Evolutionary conservation across 64 coral and sea anemone species (phyloP).

Genomic region (Stichodactyla mertensii): DNA sequence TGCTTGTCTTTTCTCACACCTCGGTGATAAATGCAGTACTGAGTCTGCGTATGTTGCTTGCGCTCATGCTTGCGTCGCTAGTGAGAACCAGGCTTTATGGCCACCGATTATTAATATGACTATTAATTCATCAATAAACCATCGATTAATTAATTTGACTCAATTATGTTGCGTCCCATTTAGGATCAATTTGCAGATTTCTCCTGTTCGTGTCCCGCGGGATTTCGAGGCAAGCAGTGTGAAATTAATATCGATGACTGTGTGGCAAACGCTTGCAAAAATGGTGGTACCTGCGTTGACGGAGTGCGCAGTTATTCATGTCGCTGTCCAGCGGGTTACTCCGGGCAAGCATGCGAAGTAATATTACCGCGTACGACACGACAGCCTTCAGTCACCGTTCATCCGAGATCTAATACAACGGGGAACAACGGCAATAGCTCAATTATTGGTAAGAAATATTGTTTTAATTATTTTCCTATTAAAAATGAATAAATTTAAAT

Average conservation of each 20-base stretch:
- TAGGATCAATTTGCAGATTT: slow-evolving; percentile 65
- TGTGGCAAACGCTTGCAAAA: slow-evolving; percentile 41
- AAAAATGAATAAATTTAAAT: not conserved
- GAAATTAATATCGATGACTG: slow-evolving; percentile 66
- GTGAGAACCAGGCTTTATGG: no score
- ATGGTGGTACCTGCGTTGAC: slow-evolving; percentile 70
- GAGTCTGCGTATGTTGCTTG: no score
- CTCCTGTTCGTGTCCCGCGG: slow-evolving; percentile 66
- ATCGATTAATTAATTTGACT: not conserved
- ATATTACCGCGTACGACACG: not conserved
- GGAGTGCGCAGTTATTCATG: slow-evolving; percentile 56
- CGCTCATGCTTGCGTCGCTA: no score
- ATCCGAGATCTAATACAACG: slow-evolving; percentile 5
- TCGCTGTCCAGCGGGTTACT: slow-evolving; percentile 57
- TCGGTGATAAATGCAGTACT: no score
- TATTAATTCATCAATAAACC: not conserved
- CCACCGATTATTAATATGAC: no score
- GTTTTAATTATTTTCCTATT: not conserved
- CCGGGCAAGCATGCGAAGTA: slow-evolving; percentile 53
- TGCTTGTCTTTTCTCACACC: no score
- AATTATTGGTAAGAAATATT: slow-evolving; percentile 7
- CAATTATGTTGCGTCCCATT: not conserved
- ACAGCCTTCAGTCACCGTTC: not conserved
- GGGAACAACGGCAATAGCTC: not conserved
- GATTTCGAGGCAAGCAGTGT: slow-evolving; percentile 63